Percentiles rank a stretch among this genome's conserved stretches.
Evolutionary conservation across 2,797 vertebrate species (phyloP).

Genomic region (Adelosebastes latens): DNA sequence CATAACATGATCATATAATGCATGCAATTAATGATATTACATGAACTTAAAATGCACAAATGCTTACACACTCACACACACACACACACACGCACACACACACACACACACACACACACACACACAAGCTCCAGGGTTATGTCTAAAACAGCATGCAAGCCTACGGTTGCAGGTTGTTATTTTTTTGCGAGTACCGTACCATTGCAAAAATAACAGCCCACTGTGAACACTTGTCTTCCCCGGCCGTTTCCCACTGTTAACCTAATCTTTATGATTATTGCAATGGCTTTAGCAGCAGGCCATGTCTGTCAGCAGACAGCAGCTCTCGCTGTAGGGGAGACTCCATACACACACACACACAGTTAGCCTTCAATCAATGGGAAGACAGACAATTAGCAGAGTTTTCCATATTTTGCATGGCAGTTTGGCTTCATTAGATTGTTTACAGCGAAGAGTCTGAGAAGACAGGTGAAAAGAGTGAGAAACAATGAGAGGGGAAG

Average conservation of each 20-base stretch:
- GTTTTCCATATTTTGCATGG: conserved; percentile 45
- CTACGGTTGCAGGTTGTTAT: conserved; percentile 66
- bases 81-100: neutral
- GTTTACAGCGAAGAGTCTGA: conserved; percentile 32
- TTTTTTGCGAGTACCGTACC: conserved; percentile 62
- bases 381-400: conserved; percentile 67
- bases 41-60: neutral
- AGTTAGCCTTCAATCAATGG: conserved; percentile 68
- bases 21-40: neutral
- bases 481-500: neutral
- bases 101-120: neutral
- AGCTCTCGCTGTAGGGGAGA: conserved; percentile 71
- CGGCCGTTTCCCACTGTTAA: conserved; percentile 76
- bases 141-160: conserved; percentile 37
- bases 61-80: neutral
- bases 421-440: conserved; percentile 46
- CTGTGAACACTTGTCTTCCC: conserved; percentile 81
- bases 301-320: conserved; percentile 76
- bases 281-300: conserved; percentile 81
- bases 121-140: conserved; percentile 19
- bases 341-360: conserved; percentile 34
- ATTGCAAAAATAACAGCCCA: conserved; percentile 77
- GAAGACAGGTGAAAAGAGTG: conserved; percentile 10
- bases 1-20: neutral
- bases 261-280: conserved; percentile 84